Evolutionary conservation across 2,797 vertebrate genomes (phyloP).

Genomic region (Cyclopterus lumpus): DNA sequence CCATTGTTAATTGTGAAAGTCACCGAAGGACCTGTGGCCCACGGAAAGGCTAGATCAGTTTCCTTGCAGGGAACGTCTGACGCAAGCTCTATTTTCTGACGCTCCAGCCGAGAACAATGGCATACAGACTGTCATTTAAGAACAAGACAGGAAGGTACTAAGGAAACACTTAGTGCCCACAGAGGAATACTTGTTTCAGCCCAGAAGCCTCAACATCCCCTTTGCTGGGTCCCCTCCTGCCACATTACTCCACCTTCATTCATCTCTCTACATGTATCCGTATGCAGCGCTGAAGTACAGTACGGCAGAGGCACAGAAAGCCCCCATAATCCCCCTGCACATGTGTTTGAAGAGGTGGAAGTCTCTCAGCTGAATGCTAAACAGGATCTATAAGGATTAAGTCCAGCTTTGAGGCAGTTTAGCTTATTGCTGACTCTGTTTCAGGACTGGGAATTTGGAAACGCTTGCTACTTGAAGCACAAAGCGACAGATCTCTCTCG

Average conservation of each 20-base stretch:
- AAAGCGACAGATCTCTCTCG: conserved; percentile 30
- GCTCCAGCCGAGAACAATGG: conserved; percentile 49
- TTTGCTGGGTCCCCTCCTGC: conserved; percentile 42
- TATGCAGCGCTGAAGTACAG: conserved; percentile 47
- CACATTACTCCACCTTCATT: conserved; percentile 26
- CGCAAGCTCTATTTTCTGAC: conserved; percentile 46
- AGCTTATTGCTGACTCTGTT: conserved; percentile 76
- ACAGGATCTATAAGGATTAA: conserved; percentile 84
- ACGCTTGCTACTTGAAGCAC: conserved; percentile 35
- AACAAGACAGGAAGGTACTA: conserved; percentile 18
- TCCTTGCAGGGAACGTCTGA: conserved; percentile 42
- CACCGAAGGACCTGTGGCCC: conserved; percentile 26
- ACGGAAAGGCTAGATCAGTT: conserved; percentile 26
- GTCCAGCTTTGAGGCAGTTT: conserved; percentile 71
- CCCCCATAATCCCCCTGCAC: conserved; percentile 68
- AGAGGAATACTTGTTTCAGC: background rate
- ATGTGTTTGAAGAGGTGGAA: conserved; percentile 79
- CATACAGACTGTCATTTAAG: conserved; percentile 1
- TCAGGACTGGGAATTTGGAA: conserved; percentile 58
- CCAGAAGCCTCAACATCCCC: conserved; percentile 40
- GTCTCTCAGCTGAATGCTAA: conserved; percentile 77
- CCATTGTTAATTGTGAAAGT: conserved; percentile 56
- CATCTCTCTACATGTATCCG: conserved; percentile 15
- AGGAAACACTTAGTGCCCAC: conserved; percentile 35
- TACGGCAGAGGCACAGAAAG: conserved; percentile 53